These are phyloP conservation scores for Vicugna pacos DNA, from an alignment of 2,113 vertebrate species.

Conservation along the genomic window DNA sequence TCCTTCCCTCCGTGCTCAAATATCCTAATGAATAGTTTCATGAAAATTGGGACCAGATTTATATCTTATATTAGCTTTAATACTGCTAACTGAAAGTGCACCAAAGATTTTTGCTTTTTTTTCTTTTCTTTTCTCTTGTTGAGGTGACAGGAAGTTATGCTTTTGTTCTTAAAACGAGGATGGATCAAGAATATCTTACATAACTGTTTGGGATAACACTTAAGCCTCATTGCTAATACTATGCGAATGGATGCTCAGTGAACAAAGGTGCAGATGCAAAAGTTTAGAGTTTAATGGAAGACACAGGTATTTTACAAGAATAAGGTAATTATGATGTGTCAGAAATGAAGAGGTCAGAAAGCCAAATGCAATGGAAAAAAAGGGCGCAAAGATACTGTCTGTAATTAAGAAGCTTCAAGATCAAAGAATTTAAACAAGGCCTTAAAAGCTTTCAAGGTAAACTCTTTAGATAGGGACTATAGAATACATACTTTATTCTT, in stretches of 20 bases:
- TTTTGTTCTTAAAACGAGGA: slow-evolving; percentile 15
- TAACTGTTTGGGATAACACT: not conserved
- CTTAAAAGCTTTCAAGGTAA: not conserved
- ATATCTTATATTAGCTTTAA: not conserved
- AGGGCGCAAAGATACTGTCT: not conserved
- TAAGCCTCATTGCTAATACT: not conserved
- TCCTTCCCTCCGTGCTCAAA: not conserved
- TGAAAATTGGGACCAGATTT: not conserved
- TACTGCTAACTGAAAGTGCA: not conserved
- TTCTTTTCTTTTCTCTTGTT: not conserved
- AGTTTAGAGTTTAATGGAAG: not conserved
- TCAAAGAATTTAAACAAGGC: slow-evolving; percentile 42
- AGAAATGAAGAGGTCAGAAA: slow-evolving; percentile 42
- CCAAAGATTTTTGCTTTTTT: not conserved
- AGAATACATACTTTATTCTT: not conserved
- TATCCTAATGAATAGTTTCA: not conserved
- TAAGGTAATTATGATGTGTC: slow-evolving; percentile 5
- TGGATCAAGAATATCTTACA: not conserved
- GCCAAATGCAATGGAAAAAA: not conserved
- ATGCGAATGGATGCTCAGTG: not conserved
- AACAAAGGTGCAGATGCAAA: not conserved
- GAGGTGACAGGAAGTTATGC: not conserved
- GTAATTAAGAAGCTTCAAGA: slow-evolving; percentile 30
- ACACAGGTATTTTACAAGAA: not conserved
- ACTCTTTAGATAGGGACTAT: not conserved